Evolutionary conservation across 2,888 invertebrate species (phyloP).

Genomic region (Acanthosoma haemorrhoidale): DNA sequence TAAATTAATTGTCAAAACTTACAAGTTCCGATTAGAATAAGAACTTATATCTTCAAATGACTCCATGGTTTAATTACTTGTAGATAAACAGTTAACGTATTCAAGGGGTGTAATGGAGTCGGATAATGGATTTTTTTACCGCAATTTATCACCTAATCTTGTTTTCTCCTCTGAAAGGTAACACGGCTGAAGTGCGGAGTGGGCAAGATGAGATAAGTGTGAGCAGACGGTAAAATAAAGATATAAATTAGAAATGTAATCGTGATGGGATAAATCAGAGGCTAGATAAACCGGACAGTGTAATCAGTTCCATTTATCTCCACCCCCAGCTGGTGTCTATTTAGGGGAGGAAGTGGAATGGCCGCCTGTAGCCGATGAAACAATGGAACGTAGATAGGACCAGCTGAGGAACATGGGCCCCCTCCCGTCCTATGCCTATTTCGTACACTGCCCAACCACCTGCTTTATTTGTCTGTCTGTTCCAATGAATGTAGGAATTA

Average conservation of each 20-base stretch:
- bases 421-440: not conserved
- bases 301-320: not conserved
- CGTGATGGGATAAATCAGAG: slow-evolving; percentile 1
- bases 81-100: no score
- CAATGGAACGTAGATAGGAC: no score
- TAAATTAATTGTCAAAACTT: no score
- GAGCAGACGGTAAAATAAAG: slow-evolving; percentile 1
- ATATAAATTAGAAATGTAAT: slow-evolving; percentile 12
- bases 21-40: no score
- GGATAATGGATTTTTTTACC: not conserved
- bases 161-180: not conserved
- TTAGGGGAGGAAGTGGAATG: not conserved
- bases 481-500: no score
- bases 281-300: not conserved
- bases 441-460: no score
- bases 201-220: slow-evolving; percentile 1
- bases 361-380: not conserved
- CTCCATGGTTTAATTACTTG: no score
- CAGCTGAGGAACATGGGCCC: not conserved
- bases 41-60: no score
- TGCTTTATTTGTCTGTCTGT: no score
- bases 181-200: not conserved
- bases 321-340: slow-evolving; percentile 4
- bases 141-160: not conserved
- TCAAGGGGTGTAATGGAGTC: not conserved